Conservation (phyloP, 37 sponge, comb jelly and placozoan species). For the Crambe crambe region DNA sequence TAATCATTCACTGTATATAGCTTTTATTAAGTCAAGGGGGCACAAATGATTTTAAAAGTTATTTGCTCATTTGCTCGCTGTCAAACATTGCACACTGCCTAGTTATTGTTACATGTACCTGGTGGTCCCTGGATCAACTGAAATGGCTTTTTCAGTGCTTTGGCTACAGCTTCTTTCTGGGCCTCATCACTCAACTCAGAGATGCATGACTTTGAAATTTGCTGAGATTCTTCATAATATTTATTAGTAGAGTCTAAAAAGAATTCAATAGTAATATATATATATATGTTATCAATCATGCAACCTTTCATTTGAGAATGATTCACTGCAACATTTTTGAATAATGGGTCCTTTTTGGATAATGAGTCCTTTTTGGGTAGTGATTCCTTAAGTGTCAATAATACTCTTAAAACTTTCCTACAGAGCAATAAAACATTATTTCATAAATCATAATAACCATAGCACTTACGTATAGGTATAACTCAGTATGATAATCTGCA, state of each 20-base stretch:
- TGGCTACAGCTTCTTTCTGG: slow-evolving; percentile 35
- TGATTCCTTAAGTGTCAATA: too few species aligned
- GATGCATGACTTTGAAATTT: neutral
- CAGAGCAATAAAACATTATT: neutral
- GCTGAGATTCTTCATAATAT: neutral
- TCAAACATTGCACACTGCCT: neutral
- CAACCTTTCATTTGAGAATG: neutral
- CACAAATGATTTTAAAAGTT: too few species aligned
- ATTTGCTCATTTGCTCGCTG: too few species aligned
- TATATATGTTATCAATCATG: too few species aligned
- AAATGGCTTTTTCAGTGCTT: slow-evolving; percentile 32
- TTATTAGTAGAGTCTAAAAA: neutral
- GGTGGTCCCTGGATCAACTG: slow-evolving; percentile 81
- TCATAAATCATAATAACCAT: neutral
- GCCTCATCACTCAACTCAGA: neutral
- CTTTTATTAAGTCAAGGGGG: too few species aligned
- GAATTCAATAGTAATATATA: neutral
- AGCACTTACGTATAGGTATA: slow-evolving; percentile 31
- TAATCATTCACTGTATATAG: too few species aligned
- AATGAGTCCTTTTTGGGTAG: too few species aligned
- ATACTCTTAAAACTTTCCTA: slow-evolving; percentile 40
- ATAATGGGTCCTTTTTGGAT: neutral
- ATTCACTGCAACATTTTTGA: neutral
- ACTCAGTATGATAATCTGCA: slow-evolving; percentile 54
- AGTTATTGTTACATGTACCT: slow-evolving; percentile 17